Percentiles rank a stretch among this genome's conserved stretches.
These are phyloP conservation scores for Sigmodon hispidus DNA, from an alignment of 2,113 vertebrate genomes.

Conservation along the genomic window DNA sequence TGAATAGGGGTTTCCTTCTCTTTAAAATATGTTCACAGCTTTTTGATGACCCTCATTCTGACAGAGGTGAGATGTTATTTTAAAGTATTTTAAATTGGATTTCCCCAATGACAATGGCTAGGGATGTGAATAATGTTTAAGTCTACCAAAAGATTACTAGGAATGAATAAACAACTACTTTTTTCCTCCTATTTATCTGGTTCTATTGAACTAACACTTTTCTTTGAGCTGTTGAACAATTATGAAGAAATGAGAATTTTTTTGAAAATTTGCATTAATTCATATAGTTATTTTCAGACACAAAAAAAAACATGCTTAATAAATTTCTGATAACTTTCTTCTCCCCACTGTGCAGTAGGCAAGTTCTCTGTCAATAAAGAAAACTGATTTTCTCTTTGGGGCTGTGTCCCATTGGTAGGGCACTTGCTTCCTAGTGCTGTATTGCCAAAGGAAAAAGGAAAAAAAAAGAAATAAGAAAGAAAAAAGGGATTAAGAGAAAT, in stretches of 20 bases:
- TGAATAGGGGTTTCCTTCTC: not conserved
- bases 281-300: not conserved
- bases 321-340: not conserved
- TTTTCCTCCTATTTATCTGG: not conserved
- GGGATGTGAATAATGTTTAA: not conserved
- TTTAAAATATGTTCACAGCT: not conserved
- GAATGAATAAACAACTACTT: not conserved
- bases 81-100: not conserved
- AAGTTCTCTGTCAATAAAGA: not conserved
- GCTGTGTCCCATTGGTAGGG: not conserved
- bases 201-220: not conserved
- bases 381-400: not conserved
- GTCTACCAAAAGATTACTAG: not conserved
- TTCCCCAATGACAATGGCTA: too few species aligned
- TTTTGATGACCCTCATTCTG: not conserved
- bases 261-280: not conserved
- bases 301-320: not conserved
- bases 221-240: not conserved
- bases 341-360: not conserved
- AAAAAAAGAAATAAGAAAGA: not conserved
- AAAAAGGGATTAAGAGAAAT: not conserved
- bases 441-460: not conserved
- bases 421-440: not conserved
- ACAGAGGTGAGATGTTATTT: not conserved
- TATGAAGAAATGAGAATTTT: not conserved